phyloP scores from a whole-genome alignment of 2,113 vertebrate species.

The Callithrix jacchus region DNA sequence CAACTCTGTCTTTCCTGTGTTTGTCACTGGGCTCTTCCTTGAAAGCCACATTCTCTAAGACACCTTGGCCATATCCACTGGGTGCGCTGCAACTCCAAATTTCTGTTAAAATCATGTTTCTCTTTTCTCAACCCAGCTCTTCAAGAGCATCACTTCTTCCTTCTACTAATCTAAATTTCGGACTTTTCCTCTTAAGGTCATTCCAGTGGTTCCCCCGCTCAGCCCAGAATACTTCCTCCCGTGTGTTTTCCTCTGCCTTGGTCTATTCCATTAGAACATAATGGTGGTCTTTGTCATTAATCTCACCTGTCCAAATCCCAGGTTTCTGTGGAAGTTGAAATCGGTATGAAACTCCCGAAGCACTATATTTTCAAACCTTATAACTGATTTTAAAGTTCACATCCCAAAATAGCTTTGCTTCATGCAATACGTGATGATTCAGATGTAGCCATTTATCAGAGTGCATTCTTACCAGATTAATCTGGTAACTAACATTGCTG shows the following conservation, averaged over 20 bases:
- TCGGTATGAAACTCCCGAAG: background rate
- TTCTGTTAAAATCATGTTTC: background rate
- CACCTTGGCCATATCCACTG: background rate
- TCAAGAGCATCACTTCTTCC: background rate
- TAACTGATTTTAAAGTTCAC: conserved; percentile 61
- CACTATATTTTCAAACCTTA: conserved; percentile 21
- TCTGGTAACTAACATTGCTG: conserved; percentile 19
- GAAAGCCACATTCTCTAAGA: background rate
- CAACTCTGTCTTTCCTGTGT: background rate
- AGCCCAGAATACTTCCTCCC: background rate
- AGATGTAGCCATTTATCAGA: conserved; percentile 38
- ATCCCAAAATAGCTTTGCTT: conserved; percentile 66
- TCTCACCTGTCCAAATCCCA: background rate
- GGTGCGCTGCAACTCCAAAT: background rate
- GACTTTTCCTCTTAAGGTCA: background rate
- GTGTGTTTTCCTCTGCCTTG: background rate
- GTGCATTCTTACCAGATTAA: conserved; percentile 17
- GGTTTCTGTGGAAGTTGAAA: conserved; percentile 5
- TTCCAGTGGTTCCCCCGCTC: background rate
- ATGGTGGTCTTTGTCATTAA: background rate
- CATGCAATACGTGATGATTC: conserved; percentile 52
- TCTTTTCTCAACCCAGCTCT: background rate
- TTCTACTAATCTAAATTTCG: background rate
- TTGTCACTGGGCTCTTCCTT: background rate
- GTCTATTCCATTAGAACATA: background rate